Evolutionary conservation across 2,888 invertebrate species (phyloP), one percentile per base, ranked within the genome.

Genomic region (Sarcophaga rosellei): DNA sequence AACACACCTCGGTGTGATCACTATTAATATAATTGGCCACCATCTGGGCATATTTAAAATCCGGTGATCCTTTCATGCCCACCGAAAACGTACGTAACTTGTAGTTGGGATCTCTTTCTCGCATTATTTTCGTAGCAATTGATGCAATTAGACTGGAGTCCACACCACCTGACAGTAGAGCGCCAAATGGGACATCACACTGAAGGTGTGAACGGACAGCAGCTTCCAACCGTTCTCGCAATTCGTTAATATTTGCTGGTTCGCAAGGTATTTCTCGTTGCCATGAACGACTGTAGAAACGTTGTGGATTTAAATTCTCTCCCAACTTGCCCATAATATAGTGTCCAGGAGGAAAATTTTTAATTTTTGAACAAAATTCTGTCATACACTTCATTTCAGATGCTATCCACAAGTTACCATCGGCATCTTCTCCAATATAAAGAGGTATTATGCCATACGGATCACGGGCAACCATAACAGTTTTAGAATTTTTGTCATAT

Each of bases 1-100:
- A 98, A 77, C 95, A 94, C 23, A 98, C 94, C 92, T 98, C 98
- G 90, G 98, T 97, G 92, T 99, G 99, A 85, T 98, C 98, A 61
- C 98, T 97, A 11, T 95, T 96, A 72, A 98, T 96, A 90, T 96
- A 95, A 86, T 97, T 95, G 1, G 98, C 97, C 0, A 97, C 97
- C 92, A 96, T 95, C 88, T 96, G 95, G 0, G 99, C 98, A 61
- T 98, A 98, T 88, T 95, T 93, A 69, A 99, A 94, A 93, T 99
- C 99, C 0, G 99, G 98, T 84, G 98, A 97, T 84, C 96, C 95
- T 23, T 96, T 96, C 96, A 99, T 96, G 2, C 99, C 99, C 90
- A 98, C 97, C 4, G 98, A 96, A 92, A 98, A 99, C 25, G 98
- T 98, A 94, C 97, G 92, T 15, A 93, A 81, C 3, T 90, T 89